Conservation (phyloP, 2,113 vertebrate genomes). For the Mustela lutreola region DNA sequence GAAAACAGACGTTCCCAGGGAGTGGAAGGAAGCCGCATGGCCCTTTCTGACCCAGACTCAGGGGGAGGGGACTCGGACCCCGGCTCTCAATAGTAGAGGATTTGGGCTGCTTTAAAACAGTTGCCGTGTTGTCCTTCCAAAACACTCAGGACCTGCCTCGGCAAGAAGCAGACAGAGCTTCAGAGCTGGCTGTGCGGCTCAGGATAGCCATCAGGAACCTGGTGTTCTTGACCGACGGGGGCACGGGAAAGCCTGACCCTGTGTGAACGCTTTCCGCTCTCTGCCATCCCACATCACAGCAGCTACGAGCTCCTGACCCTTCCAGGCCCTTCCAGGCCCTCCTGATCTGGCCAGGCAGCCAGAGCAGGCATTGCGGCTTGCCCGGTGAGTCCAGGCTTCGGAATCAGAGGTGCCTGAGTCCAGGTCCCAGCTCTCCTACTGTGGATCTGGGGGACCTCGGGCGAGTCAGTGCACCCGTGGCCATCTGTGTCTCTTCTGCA, state of each 20-base stretch:
- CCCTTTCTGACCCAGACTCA: accelerated
- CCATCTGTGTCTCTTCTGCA: background rate
- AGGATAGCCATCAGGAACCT: accelerated
- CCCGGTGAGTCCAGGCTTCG: accelerated
- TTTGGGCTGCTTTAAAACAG: background rate
- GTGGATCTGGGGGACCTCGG: background rate
- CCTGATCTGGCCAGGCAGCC: background rate
- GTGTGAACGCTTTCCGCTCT: accelerated
- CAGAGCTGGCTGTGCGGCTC: accelerated
- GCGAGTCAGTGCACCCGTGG: background rate
- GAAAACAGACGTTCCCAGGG: background rate
- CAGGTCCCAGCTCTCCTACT: background rate
- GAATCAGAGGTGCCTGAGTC: background rate
- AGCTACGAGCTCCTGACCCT: background rate
- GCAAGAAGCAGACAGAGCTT: background rate
- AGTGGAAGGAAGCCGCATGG: accelerated
- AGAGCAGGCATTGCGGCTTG: background rate
- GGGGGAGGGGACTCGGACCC: accelerated
- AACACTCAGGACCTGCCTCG: background rate
- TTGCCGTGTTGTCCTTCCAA: accelerated
- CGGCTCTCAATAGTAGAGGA: background rate
- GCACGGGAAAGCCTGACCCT: accelerated
- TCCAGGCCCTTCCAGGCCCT: accelerated
- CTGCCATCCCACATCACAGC: accelerated
- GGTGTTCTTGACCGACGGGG: accelerated